Base-by-base conservation (phyloP, 2,113 vertebrate species). In the Pterophyllum scalare region DNA sequence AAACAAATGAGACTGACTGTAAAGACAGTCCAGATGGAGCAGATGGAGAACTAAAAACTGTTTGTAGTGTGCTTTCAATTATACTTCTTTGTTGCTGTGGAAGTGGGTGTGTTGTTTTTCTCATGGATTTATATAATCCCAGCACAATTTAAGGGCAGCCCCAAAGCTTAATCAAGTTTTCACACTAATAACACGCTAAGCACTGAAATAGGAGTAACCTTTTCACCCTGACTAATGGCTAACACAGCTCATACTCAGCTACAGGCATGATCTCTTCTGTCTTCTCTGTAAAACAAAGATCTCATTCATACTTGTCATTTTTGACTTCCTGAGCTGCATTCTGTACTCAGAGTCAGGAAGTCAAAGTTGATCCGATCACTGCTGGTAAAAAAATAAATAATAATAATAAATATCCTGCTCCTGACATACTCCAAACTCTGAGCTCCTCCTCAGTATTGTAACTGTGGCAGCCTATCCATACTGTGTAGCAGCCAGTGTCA, bases 271-370 rank as follows among this genome's bases (percentile, higher is more conserved):
- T 43, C 85, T 65, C 83, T 88, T 75, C 40, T 54, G 75, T 84
- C 59, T 6, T 28, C 24, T 33, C 12, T 60, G 56, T 12, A 12
- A 88, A 82, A 92, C 89, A 93, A 90, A 93, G 84, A 38, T 65
- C 54, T 86, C 81, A 60, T 91, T 93, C 88, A 91, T n/a, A 1
- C 61, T 17, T 5, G 17, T 59, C 86, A 15, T 20, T 77, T 38
- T 65, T 0, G 82, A 87, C 76, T 84, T 64, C 81, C 38, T 35
- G 24, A 70, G 49, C 58, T 35, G 15, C 76, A n/a, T 35, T 77
- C 13, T 1, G n/a, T n/a, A 65, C 85, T 81, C 40, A 2, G 75
- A 58, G 65, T 84, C 78, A 65, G 57, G 59, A 85, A 77, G 89
- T 64, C 13, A 40, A 72, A 35, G 62, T 64, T 75, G 83, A 82